These are phyloP conservation scores for Macrosteles quadrilineatus DNA, from an alignment of 1,140 invertebrate species.

Conservation along the genomic window DNA sequence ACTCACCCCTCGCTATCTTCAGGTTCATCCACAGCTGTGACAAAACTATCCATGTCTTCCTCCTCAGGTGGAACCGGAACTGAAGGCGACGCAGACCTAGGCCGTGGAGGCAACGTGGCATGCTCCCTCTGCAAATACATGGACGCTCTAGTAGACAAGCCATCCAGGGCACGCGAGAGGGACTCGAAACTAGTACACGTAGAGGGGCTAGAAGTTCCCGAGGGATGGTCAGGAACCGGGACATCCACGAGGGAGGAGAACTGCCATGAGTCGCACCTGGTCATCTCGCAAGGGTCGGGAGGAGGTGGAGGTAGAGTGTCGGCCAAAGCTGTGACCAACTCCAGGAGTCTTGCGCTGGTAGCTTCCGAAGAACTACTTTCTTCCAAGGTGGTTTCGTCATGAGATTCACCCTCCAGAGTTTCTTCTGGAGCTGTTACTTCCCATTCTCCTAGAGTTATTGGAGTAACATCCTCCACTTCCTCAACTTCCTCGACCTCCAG, in stretches of 20 bases:
- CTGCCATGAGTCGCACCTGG: slow-evolving; percentile 11
- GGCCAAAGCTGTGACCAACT: slow-evolving; percentile 9
- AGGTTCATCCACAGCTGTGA: not conserved
- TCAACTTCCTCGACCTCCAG: slow-evolving; percentile 11
- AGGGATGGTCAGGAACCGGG: not conserved
- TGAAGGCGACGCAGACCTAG: slow-evolving; percentile 24
- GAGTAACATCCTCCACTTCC: not conserved
- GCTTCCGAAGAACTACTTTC: too few species aligned
- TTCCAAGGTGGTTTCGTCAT: too few species aligned
- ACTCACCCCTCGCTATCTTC: not conserved
- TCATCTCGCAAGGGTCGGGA: slow-evolving; percentile 22
- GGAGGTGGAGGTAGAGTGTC: slow-evolving; percentile 7
- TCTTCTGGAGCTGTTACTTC: slow-evolving; percentile 5
- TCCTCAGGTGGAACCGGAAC: not conserved
- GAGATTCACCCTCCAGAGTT: too few species aligned
- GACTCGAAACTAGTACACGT: slow-evolving; percentile 9
- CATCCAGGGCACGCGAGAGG: slow-evolving; percentile 1
- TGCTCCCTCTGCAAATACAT: slow-evolving; percentile 1
- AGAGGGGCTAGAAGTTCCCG: not conserved
- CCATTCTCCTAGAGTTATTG: not conserved
- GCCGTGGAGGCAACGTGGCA: not conserved
- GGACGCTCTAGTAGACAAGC: not conserved
- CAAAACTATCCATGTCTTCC: not conserved
- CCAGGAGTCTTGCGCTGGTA: not conserved
- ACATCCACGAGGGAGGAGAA: not conserved